phyloP scores from a whole-genome alignment of 2,113 vertebrate species.

The Misgurnus mizolepis region DNA sequence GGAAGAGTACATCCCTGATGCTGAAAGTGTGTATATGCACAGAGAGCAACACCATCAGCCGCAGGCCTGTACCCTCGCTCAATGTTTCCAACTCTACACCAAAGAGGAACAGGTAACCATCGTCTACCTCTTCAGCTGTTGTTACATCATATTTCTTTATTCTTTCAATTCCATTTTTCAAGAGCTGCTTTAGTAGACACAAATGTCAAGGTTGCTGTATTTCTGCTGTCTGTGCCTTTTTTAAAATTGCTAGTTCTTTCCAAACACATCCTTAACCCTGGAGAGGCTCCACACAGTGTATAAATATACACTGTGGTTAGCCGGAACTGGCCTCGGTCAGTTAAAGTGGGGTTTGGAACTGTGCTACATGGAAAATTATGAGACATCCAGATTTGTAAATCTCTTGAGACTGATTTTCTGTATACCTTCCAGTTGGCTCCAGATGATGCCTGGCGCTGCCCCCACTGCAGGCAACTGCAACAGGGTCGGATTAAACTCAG shows the following conservation, averaged over 20 bases:
- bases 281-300: slow-evolving; percentile 7
- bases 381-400: slow-evolving; percentile 29
- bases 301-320: slow-evolving; percentile 58
- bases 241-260: slow-evolving; percentile 49
- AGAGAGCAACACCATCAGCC: slow-evolving; percentile 92
- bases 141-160: background rate
- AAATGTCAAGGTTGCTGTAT: slow-evolving; percentile 23
- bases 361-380: slow-evolving; percentile 36
- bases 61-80: slow-evolving; percentile 92
- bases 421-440: slow-evolving; percentile 85
- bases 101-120: slow-evolving; percentile 94
- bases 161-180: slow-evolving; percentile 5
- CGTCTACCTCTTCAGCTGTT: too few relatives aligned
- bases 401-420: slow-evolving; percentile 57
- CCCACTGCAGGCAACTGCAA: slow-evolving; percentile 97
- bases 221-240: slow-evolving; percentile 58
- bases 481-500: slow-evolving; percentile 96
- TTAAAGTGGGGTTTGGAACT: slow-evolving; percentile 39
- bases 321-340: slow-evolving; percentile 40
- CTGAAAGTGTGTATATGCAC: slow-evolving; percentile 94
- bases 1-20: slow-evolving; percentile 95
- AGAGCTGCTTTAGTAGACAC: slow-evolving; percentile 6
- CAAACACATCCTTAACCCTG: slow-evolving; percentile 38
- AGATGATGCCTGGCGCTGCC: slow-evolving; percentile 96
- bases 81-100: slow-evolving; percentile 98